Conservation (phyloP, 2,888 invertebrate species). For the Chrysomela aeneicollis region DNA sequence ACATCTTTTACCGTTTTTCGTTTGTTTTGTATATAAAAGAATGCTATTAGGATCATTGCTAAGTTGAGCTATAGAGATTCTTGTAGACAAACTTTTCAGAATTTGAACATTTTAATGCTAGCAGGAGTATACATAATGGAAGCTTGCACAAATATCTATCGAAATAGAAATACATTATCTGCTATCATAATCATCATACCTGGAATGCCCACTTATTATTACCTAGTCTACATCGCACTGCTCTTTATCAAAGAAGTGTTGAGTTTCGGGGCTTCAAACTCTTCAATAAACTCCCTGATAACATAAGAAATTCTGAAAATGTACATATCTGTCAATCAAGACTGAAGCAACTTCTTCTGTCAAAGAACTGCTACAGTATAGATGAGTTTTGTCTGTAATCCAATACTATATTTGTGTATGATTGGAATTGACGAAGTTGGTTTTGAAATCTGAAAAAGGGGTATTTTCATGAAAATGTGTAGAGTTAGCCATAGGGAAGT, state of each 20-base stretch:
- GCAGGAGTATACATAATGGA: slow-evolving; percentile 18
- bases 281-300: slow-evolving; percentile 10
- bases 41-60: slow-evolving; percentile 11
- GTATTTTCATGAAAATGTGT: too few relatives aligned
- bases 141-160: slow-evolving; percentile 10
- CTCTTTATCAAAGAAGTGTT: slow-evolving; percentile 8
- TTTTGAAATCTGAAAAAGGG: too few relatives aligned
- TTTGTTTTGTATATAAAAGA: slow-evolving; percentile 3
- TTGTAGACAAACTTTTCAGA: slow-evolving; percentile 9
- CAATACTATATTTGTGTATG: not conserved
- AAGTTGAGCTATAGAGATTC: slow-evolving; percentile 13
- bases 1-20: slow-evolving; percentile 2
- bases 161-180: slow-evolving; percentile 12
- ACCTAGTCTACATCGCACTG: slow-evolving; percentile 11
- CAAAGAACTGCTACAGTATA: slow-evolving; percentile 3
- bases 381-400: not conserved
- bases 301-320: slow-evolving; percentile 4
- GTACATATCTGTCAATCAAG: slow-evolving; percentile 1
- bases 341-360: not conserved
- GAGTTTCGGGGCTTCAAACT: slow-evolving; percentile 12
- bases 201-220: slow-evolving; percentile 3
- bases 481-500: too few relatives aligned
- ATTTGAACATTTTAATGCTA: too few relatives aligned
- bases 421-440: too few relatives aligned
- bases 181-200: not conserved